Evolutionary conservation across 2,888 invertebrate genomes (phyloP), one percentile per base, ranked within the genome.

Genomic region (Lycophotia porphyrea): DNA sequence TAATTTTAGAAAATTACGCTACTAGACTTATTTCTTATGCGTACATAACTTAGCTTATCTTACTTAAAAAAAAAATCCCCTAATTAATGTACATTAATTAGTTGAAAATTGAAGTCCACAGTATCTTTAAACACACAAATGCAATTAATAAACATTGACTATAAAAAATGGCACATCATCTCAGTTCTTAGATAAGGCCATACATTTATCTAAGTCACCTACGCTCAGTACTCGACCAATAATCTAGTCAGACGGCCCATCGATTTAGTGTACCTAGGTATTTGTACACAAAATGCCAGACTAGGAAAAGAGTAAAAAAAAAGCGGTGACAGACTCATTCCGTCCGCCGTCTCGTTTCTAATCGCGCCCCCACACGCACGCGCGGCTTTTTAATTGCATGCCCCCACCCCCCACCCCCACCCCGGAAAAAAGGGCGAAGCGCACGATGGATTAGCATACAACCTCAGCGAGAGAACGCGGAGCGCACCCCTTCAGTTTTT

Each of bases 371-470:
- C 95, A 95, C 93, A 93, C 96, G 96, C 96, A 95, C 96, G 96
- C 96, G 96, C 96, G 96, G 94, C 91, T 95, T 96, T 95, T 96
- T 96, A 96, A 96, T 96, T 96, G 96, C 96, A 95, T 94, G 95
- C 95, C 96, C 93, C 87, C 96, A 95, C 94, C 95, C 95, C 95
- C 93, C 87, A 85, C 82, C 91, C 91, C 92, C 92, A 90, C 92
- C 91, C 94, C 95, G 95, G 95, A 94, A 95, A 95, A 96, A 95
- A 95, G 95, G 95, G 95, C 93, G 92, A 91, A 93, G 93, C 90
- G 91, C 92, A 94, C 94, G 95, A 95, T 93, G 95, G 96, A 96
- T 96, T 96, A 96, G 96, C 96, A 96, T 96, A 96, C 94, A 96
- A 95, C 95, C 95, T 95, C 95, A 91, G 90, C 89, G 91, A 91